Percentiles rank a stretch among this genome's conserved stretches.
Conservation (phyloP, 2,888 invertebrate species). For the Eupithecia tripunctaria region DNA sequence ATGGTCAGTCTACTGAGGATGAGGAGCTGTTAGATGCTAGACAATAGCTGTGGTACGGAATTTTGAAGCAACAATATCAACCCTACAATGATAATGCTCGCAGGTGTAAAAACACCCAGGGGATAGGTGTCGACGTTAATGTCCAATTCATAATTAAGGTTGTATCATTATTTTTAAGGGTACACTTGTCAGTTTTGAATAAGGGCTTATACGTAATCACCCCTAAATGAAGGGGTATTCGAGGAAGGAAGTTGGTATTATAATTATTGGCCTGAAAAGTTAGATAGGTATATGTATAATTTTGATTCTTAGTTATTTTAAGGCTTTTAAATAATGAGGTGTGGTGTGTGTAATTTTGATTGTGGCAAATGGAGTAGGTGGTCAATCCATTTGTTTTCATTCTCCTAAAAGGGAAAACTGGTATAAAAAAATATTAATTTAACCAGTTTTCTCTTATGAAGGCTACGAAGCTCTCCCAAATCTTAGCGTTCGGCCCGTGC, state of each 20-base stretch:
- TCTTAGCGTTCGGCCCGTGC: too few species aligned
- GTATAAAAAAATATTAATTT: too few species aligned
- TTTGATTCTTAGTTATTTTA: background rate
- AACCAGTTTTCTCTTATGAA: too few species aligned
- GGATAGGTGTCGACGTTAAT: constrained; percentile 71
- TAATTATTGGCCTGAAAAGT: background rate
- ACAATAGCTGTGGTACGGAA: background rate
- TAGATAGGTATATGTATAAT: too few species aligned
- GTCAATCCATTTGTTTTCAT: too few species aligned
- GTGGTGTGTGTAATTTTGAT: too few species aligned
- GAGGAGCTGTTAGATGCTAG: too few species aligned
- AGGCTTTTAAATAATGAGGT: too few species aligned
- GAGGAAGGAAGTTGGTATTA: background rate
- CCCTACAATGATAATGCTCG: background rate
- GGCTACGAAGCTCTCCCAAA: too few species aligned
- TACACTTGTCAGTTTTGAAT: constrained; percentile 45
- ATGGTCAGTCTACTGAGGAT: background rate
- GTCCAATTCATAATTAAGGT: constrained; percentile 69
- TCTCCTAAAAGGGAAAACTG: too few species aligned
- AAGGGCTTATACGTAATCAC: constrained; percentile 37
- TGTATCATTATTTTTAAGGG: constrained; percentile 42
- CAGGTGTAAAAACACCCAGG: constrained; percentile 48
- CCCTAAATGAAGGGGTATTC: constrained; percentile 29
- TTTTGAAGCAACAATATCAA: background rate
- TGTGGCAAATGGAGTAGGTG: too few species aligned